Evolutionary conservation across 2,113 vertebrate genomes (phyloP).

Genomic region (Eurystomus gularis): DNA sequence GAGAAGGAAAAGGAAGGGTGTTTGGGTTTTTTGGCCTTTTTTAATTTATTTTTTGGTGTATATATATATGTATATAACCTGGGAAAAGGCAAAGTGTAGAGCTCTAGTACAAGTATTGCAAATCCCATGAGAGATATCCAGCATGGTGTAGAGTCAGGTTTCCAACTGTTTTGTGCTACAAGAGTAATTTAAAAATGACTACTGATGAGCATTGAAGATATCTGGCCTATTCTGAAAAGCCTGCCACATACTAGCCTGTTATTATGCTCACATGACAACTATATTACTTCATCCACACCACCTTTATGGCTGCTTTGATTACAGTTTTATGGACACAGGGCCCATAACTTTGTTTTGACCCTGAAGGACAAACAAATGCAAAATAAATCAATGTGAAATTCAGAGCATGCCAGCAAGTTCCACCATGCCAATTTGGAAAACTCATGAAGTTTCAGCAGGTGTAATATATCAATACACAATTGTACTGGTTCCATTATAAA

Average conservation of each 20-base stretch:
- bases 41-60: not conserved
- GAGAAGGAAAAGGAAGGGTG: not conserved
- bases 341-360: slow-evolving; percentile 19
- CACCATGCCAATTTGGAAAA: not conserved
- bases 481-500: not conserved
- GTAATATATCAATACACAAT: not conserved
- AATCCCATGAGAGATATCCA: not conserved
- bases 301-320: not conserved
- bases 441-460: not conserved
- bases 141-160: not conserved
- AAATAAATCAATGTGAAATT: slow-evolving; percentile 10
- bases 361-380: not conserved
- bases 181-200: not conserved
- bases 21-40: too few species aligned
- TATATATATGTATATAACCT: not conserved
- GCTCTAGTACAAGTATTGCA: not conserved
- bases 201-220: not conserved
- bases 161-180: not conserved
- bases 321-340: not conserved
- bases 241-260: not conserved
- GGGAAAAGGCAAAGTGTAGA: not conserved
- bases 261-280: not conserved
- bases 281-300: not conserved
- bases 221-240: not conserved
- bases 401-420: not conserved